phyloP scores from a whole-genome alignment of 2,888 invertebrate species.

The Congeria kusceri region DNA sequence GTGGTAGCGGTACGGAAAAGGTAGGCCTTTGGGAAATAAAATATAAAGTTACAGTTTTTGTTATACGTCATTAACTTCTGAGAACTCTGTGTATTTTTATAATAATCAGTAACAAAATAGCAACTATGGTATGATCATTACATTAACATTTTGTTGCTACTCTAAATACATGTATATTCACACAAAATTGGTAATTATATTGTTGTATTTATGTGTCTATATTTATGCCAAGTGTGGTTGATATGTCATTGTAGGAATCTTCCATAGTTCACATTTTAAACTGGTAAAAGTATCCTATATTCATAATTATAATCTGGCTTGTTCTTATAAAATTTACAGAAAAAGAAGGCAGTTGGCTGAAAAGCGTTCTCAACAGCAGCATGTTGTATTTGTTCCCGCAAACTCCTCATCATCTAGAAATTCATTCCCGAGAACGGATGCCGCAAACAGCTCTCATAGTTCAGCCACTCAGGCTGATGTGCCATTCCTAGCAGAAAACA shows the following conservation, averaged over 20 bases:
- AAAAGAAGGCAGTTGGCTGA: neutral
- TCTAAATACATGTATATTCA: neutral
- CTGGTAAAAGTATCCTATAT: too few species aligned
- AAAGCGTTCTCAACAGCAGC: neutral
- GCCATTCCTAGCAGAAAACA: constrained; percentile 2
- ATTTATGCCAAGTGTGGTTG: too few species aligned
- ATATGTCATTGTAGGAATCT: too few species aligned
- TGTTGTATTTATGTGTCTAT: neutral
- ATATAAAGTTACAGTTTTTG: too few species aligned
- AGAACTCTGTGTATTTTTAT: too few species aligned
- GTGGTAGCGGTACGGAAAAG: constrained; percentile 67
- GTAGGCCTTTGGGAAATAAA: constrained; percentile 41
- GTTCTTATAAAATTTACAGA: neutral
- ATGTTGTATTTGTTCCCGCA: too few species aligned
- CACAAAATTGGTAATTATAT: neutral
- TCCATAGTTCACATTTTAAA: neutral
- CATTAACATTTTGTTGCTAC: too few species aligned
- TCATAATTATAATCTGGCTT: too few species aligned
- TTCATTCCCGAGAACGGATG: neutral
- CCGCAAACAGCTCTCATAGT: too few species aligned
- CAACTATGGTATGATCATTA: too few species aligned
- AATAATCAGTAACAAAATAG: too few species aligned
- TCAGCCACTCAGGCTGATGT: neutral
- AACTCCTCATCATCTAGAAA: neutral
- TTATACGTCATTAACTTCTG: too few species aligned